Evolutionary conservation across 53 echinoderm and acorn worm genomes (phyloP), one percentile per base, ranked within the genome.

Genomic region (Paelopatides confundens): DNA sequence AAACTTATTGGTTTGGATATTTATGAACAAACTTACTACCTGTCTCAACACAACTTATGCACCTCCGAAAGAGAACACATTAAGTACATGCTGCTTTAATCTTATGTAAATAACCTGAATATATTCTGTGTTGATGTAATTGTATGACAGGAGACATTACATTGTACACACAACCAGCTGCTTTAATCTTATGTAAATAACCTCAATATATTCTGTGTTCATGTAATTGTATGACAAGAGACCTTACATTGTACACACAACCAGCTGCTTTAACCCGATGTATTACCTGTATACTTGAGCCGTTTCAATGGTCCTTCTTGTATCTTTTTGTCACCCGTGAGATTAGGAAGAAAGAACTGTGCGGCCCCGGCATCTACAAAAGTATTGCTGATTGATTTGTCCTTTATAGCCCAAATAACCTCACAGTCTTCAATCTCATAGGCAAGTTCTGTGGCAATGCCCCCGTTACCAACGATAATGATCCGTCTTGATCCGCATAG

Each of bases 371-470:
- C 90, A 82, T 95, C 98, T 2, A 95, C 88, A 79, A 98, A 98
- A 0, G 98, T 92, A 78, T 91, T 94, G 33, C 92, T 92, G 65
- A 98, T 95, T 14, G 95, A 90, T 2, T 62, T 69, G 71, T 98
- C 95, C 67, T 95, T 95, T 39, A 98, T 90, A 15, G 94, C 98
- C 98, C 98, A 98, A 2, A 97, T 37, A 15, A 92, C 93, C 52
- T 94, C 87, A 35, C 98, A 95, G 10, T 91, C 94, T 76, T 94
- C 95, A 21, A 98, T 95, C 77, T 98, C 98, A 36, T 98, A 94
- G 9, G 88, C 94, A 10, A 98, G 90, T 83, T 98, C 98, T 7
- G 98, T 94, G 15, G 98, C 98, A 28, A 98, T 98, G 34, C 98
- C 98, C 5, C 98, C 98, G 38, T 98, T 98, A 27, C 98, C 98